A percentile compares a stretch with the other conserved stretches of the same genome.
Conservation (phyloP, 2,888 invertebrate species). For the Carcina quercana region DNA sequence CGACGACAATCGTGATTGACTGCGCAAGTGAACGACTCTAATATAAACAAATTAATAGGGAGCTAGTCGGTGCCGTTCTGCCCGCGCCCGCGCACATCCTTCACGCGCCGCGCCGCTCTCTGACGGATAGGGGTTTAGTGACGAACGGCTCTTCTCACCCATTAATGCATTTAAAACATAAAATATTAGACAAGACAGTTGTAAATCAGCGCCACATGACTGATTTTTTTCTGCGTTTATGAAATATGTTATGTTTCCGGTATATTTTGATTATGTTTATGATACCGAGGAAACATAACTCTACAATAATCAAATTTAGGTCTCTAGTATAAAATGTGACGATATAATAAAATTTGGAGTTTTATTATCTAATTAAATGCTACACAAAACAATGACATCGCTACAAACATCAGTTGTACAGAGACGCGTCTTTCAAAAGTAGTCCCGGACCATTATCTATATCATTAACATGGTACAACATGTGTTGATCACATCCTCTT, state of each 20-base stretch:
- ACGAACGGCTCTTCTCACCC: constrained; percentile 35
- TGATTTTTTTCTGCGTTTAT: constrained; percentile 39
- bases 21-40: constrained; percentile 71
- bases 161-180: constrained; percentile 46
- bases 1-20: constrained; percentile 72
- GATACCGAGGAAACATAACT: constrained; percentile 54
- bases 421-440: constrained; percentile 22
- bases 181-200: constrained; percentile 41
- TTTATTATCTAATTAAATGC: constrained; percentile 30
- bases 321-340: not conserved
- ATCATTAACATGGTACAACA: constrained; percentile 56
- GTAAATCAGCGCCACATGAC: constrained; percentile 48
- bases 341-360: constrained; percentile 14
- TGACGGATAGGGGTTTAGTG: constrained; percentile 27
- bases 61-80: constrained; percentile 38
- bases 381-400: constrained; percentile 17
- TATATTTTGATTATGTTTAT: constrained; percentile 46
- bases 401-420: constrained; percentile 9
- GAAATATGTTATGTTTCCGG: constrained; percentile 53
- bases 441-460: constrained; percentile 41
- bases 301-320: constrained; percentile 34
- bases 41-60: constrained; percentile 74
- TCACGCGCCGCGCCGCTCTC: constrained; percentile 23
- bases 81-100: constrained; percentile 39
- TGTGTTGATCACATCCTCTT: constrained; percentile 61